Percentiles rank a stretch among this genome's conserved stretches.
Evolutionary conservation across 2,888 invertebrate genomes (phyloP).

Genomic region (Coleophora deauratella): DNA sequence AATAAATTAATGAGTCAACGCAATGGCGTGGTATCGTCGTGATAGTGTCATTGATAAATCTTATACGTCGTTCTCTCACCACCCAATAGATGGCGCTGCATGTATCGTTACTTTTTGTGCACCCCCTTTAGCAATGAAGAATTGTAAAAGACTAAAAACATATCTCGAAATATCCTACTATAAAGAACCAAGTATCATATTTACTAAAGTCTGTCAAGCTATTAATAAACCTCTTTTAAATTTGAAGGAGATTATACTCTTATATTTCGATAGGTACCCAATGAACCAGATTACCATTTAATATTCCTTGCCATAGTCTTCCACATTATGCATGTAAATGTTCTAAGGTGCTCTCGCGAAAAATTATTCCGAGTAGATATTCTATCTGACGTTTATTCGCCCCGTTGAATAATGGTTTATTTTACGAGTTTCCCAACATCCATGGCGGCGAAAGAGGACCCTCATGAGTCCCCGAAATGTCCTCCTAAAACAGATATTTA

Average conservation of each 20-base stretch:
- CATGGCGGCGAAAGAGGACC: constrained; percentile 1
- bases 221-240: too few relatives aligned
- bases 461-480: too few relatives aligned
- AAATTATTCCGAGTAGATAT: constrained; percentile 65
- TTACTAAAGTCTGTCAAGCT: too few relatives aligned
- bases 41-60: background rate
- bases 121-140: too few relatives aligned
- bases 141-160: too few relatives aligned
- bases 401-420: constrained; percentile 64
- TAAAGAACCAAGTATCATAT: too few relatives aligned
- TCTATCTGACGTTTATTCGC: constrained; percentile 51
- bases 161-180: too few relatives aligned
- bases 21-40: too few relatives aligned
- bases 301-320: constrained; percentile 25
- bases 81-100: constrained; percentile 31
- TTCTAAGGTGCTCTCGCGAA: constrained; percentile 45
- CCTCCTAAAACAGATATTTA: too few relatives aligned
- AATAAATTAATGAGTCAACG: too few relatives aligned
- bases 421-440: constrained; percentile 48
- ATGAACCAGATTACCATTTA: constrained; percentile 40
- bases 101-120: constrained; percentile 4
- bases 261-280: constrained; percentile 12
- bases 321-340: constrained; percentile 52
- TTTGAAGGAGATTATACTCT: too few relatives aligned
- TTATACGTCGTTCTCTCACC: constrained; percentile 11